Evolutionary conservation across 2,888 invertebrate genomes (phyloP), one percentile per base, ranked within the genome.

Genomic region (Tortricodes alternella): DNA sequence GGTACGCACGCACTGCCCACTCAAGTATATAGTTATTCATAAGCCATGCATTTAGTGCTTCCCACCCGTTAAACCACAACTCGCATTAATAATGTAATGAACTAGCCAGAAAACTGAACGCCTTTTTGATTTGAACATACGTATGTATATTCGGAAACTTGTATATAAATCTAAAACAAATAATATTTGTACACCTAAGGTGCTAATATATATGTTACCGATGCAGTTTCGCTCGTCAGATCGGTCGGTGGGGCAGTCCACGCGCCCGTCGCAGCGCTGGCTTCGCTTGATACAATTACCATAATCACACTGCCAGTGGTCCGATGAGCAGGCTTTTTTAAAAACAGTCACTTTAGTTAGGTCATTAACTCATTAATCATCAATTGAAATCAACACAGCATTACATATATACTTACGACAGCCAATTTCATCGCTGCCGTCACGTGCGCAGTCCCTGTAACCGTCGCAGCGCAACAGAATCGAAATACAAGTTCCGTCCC

Each of bases 231-330:
- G 85, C 80, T 96, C 96, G 80, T 96, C 96, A 55, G 93, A 94
- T 66, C 93, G 92, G 85, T 95, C 95, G 34, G 92, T 86, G 0
- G 91, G 92, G 83, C 96, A 96, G 84, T 96, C 95, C 69, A 92
- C 89, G 59, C 91, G 90, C 61, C 94, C 93, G 73, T 95, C 92
- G 78, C 95, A 95, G 57, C 92, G 89, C 68, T 92, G 88, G 64
- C 80, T 86, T 65, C 87, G 87, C 66, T 89, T 82, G 72, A 95
- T 93, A 80, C 95, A 95, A 71, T 85, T 91, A 58, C 95, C 94
- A 73, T 92, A 92, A 73, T 94, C 93, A 82, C 97, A 97, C 78
- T 93, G 93, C 93, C 95, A 95, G 79, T 94, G 92, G 73, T 92
- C 91, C 64, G 92, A 83, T 71, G 91, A 84, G 92, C 95, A 95